phyloP scores from a whole-genome alignment of 2,113 vertebrate genomes.

The Seriola quinqueradiata region DNA sequence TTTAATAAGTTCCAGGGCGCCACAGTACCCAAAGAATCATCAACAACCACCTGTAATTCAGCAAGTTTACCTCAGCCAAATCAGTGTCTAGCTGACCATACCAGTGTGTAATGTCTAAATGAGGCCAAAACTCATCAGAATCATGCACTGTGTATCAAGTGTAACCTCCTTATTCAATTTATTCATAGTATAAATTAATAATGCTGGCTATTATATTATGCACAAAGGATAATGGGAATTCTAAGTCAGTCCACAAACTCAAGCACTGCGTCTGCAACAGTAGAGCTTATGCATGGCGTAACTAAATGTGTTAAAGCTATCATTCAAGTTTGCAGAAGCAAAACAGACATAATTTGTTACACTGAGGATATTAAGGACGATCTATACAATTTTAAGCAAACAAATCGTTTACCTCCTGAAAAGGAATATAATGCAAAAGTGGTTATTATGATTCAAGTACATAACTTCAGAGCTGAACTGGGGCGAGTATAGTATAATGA shows the following conservation, averaged over 20 bases:
- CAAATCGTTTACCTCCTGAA: slow-evolving; percentile 28
- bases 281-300: slow-evolving; percentile 21
- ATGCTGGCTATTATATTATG: slow-evolving; percentile 71
- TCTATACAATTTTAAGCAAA: slow-evolving; percentile 10
- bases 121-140: slow-evolving; percentile 52
- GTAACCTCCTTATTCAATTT: slow-evolving; percentile 66
- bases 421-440: slow-evolving; percentile 49
- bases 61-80: slow-evolving; percentile 31
- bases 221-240: slow-evolving; percentile 75
- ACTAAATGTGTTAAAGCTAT: slow-evolving; percentile 47
- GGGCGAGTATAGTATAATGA: slow-evolving; percentile 68
- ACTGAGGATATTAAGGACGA: slow-evolving; percentile 1
- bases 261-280: slow-evolving; percentile 38
- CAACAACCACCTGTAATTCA: not conserved
- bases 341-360: slow-evolving; percentile 28
- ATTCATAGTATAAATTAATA: slow-evolving; percentile 76
- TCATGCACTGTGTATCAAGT: slow-evolving; percentile 52
- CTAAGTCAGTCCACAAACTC: slow-evolving; percentile 68
- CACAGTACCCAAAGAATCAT: not conserved
- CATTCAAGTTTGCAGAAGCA: slow-evolving; percentile 39
- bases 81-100: slow-evolving; percentile 5
- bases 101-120: slow-evolving; percentile 26
- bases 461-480: slow-evolving; percentile 56
- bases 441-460: slow-evolving; percentile 39
- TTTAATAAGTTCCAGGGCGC: not conserved